phyloP scores from a whole-genome alignment of 2,888 invertebrate species.

The Ectemnius cavifrons region DNA sequence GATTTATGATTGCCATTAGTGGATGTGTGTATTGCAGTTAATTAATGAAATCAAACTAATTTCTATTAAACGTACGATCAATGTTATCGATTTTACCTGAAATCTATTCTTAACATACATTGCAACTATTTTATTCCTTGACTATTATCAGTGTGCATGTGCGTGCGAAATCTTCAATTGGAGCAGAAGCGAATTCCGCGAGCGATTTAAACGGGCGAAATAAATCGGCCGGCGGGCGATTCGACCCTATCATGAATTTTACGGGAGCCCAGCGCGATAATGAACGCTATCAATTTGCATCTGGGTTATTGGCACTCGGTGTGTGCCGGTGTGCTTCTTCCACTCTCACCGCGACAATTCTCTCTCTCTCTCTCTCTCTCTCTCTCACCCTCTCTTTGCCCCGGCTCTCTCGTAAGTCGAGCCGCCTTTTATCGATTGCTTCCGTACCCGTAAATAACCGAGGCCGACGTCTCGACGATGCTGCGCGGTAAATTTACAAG shows the following conservation, averaged over 20 bases:
- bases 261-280: constrained; percentile 42
- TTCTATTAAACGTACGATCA: too few relatives aligned
- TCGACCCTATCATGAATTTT: constrained; percentile 31
- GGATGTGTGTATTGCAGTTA: too few relatives aligned
- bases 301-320: constrained; percentile 46
- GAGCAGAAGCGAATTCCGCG: too few relatives aligned
- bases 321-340: constrained; percentile 27
- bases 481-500: constrained; percentile 8
- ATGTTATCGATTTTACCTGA: too few relatives aligned
- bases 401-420: constrained; percentile 46
- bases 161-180: too few relatives aligned
- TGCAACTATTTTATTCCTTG: too few relatives aligned
- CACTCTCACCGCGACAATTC: constrained; percentile 42
- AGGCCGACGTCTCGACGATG: constrained; percentile 24
- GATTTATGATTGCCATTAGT: too few relatives aligned
- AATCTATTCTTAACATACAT: too few relatives aligned
- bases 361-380: not conserved
- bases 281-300: constrained; percentile 54
- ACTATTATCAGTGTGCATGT: too few relatives aligned
- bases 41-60: too few relatives aligned
- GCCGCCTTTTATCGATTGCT: constrained; percentile 45
- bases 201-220: constrained; percentile 50
- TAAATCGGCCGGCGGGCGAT: constrained; percentile 40
- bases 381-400: constrained; percentile 32
- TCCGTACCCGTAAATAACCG: constrained; percentile 27